A percentile compares a stretch with the other conserved stretches of the same genome.
Evolutionary conservation across 1,140 invertebrate species (phyloP).

Genomic region (Drosophila grimshawi): DNA sequence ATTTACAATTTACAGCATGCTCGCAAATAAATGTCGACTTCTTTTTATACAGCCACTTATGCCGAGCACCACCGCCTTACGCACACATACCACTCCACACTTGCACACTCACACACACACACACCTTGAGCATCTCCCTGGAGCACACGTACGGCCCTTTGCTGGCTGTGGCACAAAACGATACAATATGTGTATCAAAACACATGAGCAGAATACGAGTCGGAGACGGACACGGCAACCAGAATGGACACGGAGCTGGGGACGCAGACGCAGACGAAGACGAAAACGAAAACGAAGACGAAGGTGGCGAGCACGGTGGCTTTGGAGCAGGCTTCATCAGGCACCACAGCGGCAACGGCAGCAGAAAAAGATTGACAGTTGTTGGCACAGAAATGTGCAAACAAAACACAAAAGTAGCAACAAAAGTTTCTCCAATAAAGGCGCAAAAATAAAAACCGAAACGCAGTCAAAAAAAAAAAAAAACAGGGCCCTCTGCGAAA

Average conservation of each 20-base stretch:
- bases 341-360: constrained; percentile 33
- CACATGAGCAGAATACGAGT: constrained; percentile 65
- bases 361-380: constrained; percentile 75
- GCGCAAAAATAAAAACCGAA: constrained; percentile 47
- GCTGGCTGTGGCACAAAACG: constrained; percentile 64
- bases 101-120: constrained; percentile 4
- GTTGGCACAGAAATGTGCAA: constrained; percentile 79
- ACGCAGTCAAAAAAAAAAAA: constrained; percentile 15
- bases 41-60: constrained; percentile 80
- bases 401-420: constrained; percentile 70
- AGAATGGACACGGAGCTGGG: not conserved
- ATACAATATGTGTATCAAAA: constrained; percentile 83
- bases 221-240: constrained; percentile 17
- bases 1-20: constrained; percentile 83
- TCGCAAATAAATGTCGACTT: constrained; percentile 83
- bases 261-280: not conserved
- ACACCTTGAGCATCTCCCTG: constrained; percentile 15
- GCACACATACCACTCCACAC: not conserved
- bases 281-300: not conserved
- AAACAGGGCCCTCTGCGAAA: not conserved
- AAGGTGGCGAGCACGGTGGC: constrained; percentile 3
- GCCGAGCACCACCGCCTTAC: constrained; percentile 34
- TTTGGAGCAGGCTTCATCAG: constrained; percentile 60
- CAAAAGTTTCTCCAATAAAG: constrained; percentile 76
- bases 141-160: constrained; percentile 44